A percentile compares a stretch with the other conserved stretches of the same genome.
Evolutionary conservation across 2,113 vertebrate genomes (phyloP).

Genomic region (Scartelaos histophorus): DNA sequence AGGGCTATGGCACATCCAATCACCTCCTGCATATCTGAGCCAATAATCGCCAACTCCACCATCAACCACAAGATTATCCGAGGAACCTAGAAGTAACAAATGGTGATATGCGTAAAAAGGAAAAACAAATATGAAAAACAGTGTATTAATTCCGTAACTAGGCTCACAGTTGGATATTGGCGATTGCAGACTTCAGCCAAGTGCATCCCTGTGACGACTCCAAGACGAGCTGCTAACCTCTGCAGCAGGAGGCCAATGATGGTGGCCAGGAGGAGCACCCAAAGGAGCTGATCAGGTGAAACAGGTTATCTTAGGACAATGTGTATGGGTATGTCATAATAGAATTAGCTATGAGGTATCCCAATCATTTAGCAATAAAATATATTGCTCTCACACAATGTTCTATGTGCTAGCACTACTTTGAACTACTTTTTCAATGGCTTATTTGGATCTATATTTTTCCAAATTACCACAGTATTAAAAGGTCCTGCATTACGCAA

Average conservation of each 20-base stretch:
- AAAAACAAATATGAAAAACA: not conserved
- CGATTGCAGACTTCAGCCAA: constrained; percentile 92
- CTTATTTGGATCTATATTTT: no score
- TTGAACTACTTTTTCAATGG: no score
- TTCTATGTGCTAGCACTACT: no score
- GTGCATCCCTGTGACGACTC: constrained; percentile 95
- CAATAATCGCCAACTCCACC: constrained; percentile 94
- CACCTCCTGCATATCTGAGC: constrained; percentile 98
- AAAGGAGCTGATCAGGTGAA: constrained; percentile 81
- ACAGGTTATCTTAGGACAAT: no score
- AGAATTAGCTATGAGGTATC: no score
- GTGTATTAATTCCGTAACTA: not conserved
- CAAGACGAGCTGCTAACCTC: constrained; percentile 88
- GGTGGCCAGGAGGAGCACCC: constrained; percentile 89
- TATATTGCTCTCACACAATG: no score
- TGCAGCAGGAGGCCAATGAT: constrained; percentile 90
- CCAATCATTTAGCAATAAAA: no score
- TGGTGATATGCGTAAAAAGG: not conserved
- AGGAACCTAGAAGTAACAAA: constrained; percentile 78
- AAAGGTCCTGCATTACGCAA: no score
- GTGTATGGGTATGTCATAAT: no score
- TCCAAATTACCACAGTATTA: no score
- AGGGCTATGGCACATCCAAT: constrained; percentile 96
- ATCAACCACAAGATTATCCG: constrained; percentile 93
- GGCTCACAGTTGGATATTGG: constrained; percentile 86